A percentile compares a stretch with the other conserved stretches of the same genome.
These are phyloP conservation scores for Chorisops tibialis DNA, from an alignment of 2,888 invertebrate species.

Conservation along the genomic window DNA sequence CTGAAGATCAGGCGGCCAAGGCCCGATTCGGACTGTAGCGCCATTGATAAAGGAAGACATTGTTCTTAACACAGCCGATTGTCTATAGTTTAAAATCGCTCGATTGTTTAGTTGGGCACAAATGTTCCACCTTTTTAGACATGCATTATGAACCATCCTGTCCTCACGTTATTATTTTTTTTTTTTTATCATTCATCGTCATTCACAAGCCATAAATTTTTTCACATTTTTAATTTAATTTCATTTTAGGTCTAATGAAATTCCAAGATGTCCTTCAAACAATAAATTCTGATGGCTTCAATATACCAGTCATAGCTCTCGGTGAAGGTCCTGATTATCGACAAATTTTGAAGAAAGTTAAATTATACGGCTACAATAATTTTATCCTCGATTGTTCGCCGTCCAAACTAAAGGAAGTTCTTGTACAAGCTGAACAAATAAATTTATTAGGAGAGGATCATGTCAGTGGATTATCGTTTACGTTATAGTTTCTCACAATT, in stretches of 20 bases:
- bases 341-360: conserved; percentile 71
- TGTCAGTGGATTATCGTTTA: conserved; percentile 47
- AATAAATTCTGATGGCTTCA: conserved; percentile 64
- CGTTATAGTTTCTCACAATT: background rate
- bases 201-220: no score
- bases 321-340: conserved; percentile 56
- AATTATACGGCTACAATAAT: conserved; percentile 65
- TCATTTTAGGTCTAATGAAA: conserved; percentile 63
- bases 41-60: no score
- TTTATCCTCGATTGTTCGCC: conserved; percentile 74
- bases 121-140: no score
- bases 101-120: no score
- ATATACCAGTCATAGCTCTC: conserved; percentile 66
- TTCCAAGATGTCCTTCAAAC: conserved; percentile 75
- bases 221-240: no score
- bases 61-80: no score
- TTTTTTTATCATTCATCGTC: no score
- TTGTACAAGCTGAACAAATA: conserved; percentile 74
- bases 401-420: conserved; percentile 62
- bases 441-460: conserved; percentile 80
- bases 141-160: no score
- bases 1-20: no score
- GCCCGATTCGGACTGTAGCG: no score
- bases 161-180: no score
- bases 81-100: no score